These are phyloP conservation scores for Drymonia ruficornis DNA, from an alignment of 2,888 invertebrate genomes.

Conservation along the genomic window DNA sequence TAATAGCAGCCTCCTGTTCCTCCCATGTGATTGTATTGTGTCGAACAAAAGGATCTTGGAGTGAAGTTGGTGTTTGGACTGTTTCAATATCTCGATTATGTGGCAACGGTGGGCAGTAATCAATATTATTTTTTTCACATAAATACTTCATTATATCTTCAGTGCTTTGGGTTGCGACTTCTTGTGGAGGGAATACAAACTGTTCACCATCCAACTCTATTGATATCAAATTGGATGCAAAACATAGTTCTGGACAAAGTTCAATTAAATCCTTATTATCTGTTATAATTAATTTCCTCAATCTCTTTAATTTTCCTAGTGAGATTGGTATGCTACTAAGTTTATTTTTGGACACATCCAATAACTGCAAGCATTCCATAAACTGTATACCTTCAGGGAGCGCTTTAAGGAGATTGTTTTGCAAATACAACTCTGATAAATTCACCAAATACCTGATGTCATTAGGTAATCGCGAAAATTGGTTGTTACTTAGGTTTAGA, in stretches of 20 bases:
- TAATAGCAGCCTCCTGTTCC: constrained; percentile 86
- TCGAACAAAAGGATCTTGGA: constrained; percentile 65
- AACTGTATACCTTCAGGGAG: constrained; percentile 88
- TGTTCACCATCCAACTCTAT: constrained; percentile 86
- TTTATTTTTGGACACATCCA: constrained; percentile 90
- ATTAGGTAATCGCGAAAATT: constrained; percentile 86
- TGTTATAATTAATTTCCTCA: constrained; percentile 86
- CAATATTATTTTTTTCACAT: constrained; percentile 73
- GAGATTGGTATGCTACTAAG: constrained; percentile 86
- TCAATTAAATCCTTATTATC: constrained; percentile 84
- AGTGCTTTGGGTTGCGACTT: constrained; percentile 85
- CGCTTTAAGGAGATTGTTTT: constrained; percentile 88
- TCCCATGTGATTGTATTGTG: constrained; percentile 78
- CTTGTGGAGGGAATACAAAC: constrained; percentile 87
- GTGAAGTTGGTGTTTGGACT: constrained; percentile 57
- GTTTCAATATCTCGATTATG: constrained; percentile 54
- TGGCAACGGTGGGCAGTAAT: constrained; percentile 73
- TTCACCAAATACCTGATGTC: constrained; percentile 87
- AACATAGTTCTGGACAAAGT: constrained; percentile 87
- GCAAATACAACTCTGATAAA: constrained; percentile 90
- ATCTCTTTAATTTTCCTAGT: constrained; percentile 86
- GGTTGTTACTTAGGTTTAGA: constrained; percentile 88
- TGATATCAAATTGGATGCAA: constrained; percentile 85
- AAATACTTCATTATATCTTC: constrained; percentile 88
- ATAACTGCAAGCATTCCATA: constrained; percentile 86